Base-by-base conservation (phyloP, 1,140 invertebrate genomes). In the Antheraea mylitta region DNA sequence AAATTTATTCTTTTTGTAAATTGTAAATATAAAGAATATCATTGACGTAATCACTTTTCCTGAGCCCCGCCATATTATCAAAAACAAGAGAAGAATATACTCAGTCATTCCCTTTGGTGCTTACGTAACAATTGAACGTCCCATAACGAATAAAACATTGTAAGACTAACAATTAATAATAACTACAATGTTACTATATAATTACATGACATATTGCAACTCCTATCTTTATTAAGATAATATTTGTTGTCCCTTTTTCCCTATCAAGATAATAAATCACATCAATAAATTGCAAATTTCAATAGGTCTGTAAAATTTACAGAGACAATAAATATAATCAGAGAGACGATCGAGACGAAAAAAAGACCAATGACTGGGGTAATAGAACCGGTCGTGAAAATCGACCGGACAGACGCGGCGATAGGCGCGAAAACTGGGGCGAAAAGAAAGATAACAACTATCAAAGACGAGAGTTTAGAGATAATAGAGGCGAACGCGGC, bases 311-410 rank as follows among this genome's bases (percentile, higher is more conserved):
- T 42, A 9, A 42, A 42, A 22, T 72, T 87, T 82, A 8, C 83
- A 89, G 87, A 16, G 84, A 86, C 19, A 85, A 84, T 45, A 83
- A 76, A 70, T 80, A 68, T 67, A 83, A 80, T 45, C 78, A 76
- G 42, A 73, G 82, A 69, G 45, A 85, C 70, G 80, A 86, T 22
- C 16, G 75, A 65, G 60, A 78, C 64, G 72, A 81, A 61, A 78
- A 74, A 58, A 73, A 74, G 22, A 76, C 81, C 37, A 81, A 87
- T 10, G 81, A 66, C 60, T 77, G 42, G 7, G 53, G 37, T 1
- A 74, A 78, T 42, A 76, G 82, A 58, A 18, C 71, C 9, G 64
- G 70, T 22, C 58, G 70, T 18, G 38, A 68, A 62, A 66, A 70
- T 60, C 53, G 71, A 45, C 38, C 70, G 69, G 71, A 73, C 59